phyloP scores from a whole-genome alignment of 2,113 vertebrate genomes.

The Ploceus nigricollis region DNA sequence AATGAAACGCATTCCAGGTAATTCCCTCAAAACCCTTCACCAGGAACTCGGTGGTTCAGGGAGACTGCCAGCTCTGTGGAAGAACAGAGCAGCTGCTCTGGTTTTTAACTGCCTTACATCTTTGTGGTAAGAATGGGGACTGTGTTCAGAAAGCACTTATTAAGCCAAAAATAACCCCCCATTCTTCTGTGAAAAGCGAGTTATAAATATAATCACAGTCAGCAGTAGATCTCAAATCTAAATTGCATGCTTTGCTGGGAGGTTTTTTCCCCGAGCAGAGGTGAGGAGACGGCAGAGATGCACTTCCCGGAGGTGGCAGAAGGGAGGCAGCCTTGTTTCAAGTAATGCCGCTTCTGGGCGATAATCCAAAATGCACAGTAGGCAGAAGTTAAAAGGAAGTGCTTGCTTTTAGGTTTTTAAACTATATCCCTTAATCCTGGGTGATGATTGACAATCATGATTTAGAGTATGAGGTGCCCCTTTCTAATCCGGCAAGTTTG shows the following conservation, averaged over 20 bases:
- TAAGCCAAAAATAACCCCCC: slow-evolving; percentile 69
- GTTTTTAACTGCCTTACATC: slow-evolving; percentile 66
- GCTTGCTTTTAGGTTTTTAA: slow-evolving; percentile 99
- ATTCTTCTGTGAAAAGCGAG: slow-evolving; percentile 56
- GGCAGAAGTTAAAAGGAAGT: slow-evolving; percentile 92
- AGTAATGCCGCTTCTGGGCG: slow-evolving; percentile 79
- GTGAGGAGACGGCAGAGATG: slow-evolving; percentile 61
- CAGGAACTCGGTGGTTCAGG: background rate
- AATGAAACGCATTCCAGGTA: background rate
- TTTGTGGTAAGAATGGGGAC: slow-evolving; percentile 25
- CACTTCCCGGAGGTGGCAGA: slow-evolving; percentile 70
- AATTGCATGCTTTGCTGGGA: slow-evolving; percentile 60
- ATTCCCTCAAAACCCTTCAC: background rate
- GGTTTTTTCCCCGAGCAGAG: background rate
- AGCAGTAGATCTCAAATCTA: slow-evolving; percentile 60
- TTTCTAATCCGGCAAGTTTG: slow-evolving; percentile 98
- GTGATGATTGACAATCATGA: slow-evolving; percentile 99
- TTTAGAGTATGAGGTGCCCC: slow-evolving; percentile 98
- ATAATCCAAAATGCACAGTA: slow-evolving; percentile 83
- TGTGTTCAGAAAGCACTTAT: slow-evolving; percentile 54
- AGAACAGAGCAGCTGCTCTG: background rate
- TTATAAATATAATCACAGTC: slow-evolving; percentile 54
- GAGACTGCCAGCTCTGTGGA: background rate
- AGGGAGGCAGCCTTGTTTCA: slow-evolving; percentile 96
- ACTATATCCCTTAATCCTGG: slow-evolving; percentile 99